Base-by-base conservation (phyloP, 2,797 vertebrate genomes). In the Mormyrus hasselquistii region DNA sequence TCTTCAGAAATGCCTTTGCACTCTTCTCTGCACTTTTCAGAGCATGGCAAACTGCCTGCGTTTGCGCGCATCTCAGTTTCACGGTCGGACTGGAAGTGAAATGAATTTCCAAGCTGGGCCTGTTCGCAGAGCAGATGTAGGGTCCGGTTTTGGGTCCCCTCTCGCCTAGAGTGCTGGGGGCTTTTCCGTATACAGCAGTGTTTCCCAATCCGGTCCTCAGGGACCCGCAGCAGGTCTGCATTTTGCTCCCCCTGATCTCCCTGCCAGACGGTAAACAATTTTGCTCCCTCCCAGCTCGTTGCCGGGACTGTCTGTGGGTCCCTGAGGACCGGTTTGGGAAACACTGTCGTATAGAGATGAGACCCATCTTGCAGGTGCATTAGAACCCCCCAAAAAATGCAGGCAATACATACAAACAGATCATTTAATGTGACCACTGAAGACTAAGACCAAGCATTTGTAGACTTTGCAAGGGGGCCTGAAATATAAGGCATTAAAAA, bases 341-440 rank as follows among this genome's bases (percentile, higher is more conserved):
- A 73, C 69, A 73, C 69, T 38, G 69, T 5, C 6, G 29, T 73
- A 73, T 4, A 73, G 69, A 41, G 34, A 38, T 73, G 69, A 41
- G 29, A 16, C 10, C 52, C 2, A 34, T 85, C 52, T 86, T 82
- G 19, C 76, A 82, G 41, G 76, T 82, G 6, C 76, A 82, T 47
- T 22, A 3, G 41, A 82, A 41, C 19, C 41, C 41, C 1, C 1
- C 2, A 82, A 34, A 76, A n/a, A 82, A 47, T 19, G 19, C 76
- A 47, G 19, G 38, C 76, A 82, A 89, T 44, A 89, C 59, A 86
- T 73, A 89, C 91, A 90, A 89, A 83, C 22, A 52, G 50, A 86
- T 19, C 22, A 55, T 86, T 55, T 86, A 52, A 55, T 86, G 50
- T 86, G 22, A 55, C 84, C 47, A 14, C 52, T 86, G 84, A 86